Evolutionary conservation across 2,888 invertebrate genomes (phyloP).

Genomic region (Archaeoteleia sp.): DNA sequence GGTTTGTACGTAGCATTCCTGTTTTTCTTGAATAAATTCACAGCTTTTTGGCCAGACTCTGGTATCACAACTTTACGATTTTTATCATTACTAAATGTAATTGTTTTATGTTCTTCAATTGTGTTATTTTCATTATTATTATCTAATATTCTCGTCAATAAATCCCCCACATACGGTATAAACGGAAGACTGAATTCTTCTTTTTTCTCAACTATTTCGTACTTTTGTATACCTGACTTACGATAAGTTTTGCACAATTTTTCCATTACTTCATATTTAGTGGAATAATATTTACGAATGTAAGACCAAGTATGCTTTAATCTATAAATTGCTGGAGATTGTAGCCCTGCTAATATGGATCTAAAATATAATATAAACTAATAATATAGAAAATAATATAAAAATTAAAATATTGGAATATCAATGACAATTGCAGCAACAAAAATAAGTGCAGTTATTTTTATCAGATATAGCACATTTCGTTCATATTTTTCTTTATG

Average conservation of each 20-base stretch:
- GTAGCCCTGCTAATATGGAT: slow-evolving; percentile 76
- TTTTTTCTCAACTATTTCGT: slow-evolving; percentile 73
- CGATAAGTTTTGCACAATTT: slow-evolving; percentile 75
- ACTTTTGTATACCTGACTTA: slow-evolving; percentile 72
- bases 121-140: neutral
- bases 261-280: slow-evolving; percentile 77
- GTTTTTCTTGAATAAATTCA: too few relatives aligned
- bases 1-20: too few relatives aligned
- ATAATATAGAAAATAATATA: neutral
- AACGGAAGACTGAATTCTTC: slow-evolving; percentile 72
- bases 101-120: too few relatives aligned
- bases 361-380: slow-evolving; percentile 57
- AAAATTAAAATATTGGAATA: slow-evolving; percentile 1
- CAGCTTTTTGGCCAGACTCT: too few relatives aligned
- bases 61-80: neutral
- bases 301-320: slow-evolving; percentile 76
- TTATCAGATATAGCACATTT: too few relatives aligned
- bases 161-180: slow-evolving; percentile 76
- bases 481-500: too few relatives aligned
- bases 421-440: too few relatives aligned
- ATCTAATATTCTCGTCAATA: slow-evolving; percentile 73
- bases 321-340: slow-evolving; percentile 77
- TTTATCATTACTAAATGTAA: too few relatives aligned
- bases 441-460: too few relatives aligned
- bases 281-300: slow-evolving; percentile 75